Percentiles rank a stretch among this genome's conserved stretches.
Conservation (phyloP, 2,113 vertebrate genomes). For the Phaethornis superciliosus region DNA sequence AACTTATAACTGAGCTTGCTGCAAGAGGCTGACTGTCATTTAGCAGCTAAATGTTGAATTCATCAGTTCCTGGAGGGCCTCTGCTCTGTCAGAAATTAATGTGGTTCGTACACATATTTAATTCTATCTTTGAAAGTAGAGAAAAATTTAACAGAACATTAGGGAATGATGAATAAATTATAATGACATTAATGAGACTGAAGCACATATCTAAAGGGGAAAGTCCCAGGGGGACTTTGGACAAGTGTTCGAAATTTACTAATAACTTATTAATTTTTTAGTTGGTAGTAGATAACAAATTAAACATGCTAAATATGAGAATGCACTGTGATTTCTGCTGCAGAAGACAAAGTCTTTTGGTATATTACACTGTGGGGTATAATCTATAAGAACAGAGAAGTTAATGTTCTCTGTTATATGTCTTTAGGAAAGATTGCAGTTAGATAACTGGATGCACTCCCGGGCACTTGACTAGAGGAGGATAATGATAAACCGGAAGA, state of each 20-base stretch:
- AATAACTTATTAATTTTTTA: slow-evolving; percentile 57
- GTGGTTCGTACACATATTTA: slow-evolving; percentile 26
- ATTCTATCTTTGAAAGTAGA: slow-evolving; percentile 25
- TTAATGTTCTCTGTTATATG: not conserved
- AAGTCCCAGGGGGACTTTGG: slow-evolving; percentile 21
- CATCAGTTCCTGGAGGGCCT: not conserved
- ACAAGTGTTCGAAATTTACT: slow-evolving; percentile 13
- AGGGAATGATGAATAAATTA: slow-evolving; percentile 62
- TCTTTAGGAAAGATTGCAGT: not conserved
- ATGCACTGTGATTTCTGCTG: not conserved
- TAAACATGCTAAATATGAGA: slow-evolving; percentile 18
- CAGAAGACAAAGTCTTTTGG: not conserved
- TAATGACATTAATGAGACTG: slow-evolving; percentile 35
- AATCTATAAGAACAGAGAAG: not conserved
- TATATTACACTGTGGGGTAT: not conserved
- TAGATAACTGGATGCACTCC: not conserved
- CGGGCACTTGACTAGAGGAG: not conserved
- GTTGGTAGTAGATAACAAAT: slow-evolving; percentile 53
- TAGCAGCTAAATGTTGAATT: not conserved
- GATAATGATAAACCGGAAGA: not conserved
- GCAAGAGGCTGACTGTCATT: not conserved
- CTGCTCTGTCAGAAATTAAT: slow-evolving; percentile 32
- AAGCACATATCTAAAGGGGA: slow-evolving; percentile 30
- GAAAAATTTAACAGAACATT: slow-evolving; percentile 55
- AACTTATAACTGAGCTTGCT: not conserved